Base-by-base conservation (phyloP, 2,797 vertebrate genomes). In the Hydrolagus colliei region DNA sequence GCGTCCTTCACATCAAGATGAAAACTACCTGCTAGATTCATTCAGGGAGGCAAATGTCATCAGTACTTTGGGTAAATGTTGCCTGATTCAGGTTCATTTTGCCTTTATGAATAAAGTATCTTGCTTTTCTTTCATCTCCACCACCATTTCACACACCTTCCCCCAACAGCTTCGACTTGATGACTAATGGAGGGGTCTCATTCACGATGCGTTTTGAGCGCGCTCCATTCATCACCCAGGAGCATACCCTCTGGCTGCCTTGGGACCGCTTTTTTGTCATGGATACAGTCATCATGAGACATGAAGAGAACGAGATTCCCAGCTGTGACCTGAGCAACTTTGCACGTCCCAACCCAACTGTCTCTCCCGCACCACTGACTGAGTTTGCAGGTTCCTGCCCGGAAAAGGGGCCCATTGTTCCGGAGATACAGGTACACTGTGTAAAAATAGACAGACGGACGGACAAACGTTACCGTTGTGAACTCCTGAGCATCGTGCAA, bases 221-320 rank as follows among this genome's bases (percentile, higher is more conserved):
- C 0, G 96, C 97, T 10, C 98, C 98, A 13, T 99, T 99, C 94
- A 98, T 98, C 92, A 96, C 97, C 13, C 98, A 99, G 90, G 98
- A 99, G 87, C 97, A 98, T 90, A 98, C 97, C 0, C 93, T 99
- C 73, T 99, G 97, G 98, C 90, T 99, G 90, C 97, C 98, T 0
- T 99, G 98, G 98, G 97, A 97, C 87, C 97, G 97, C 86, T 99
- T 99, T 92, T 98, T 98, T 0, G 98, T 99, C 90, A 98, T 99
- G 98, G 98, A 99, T 88, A 98, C 97, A 89, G 95, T 99, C 32
- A 88, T 97, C 87, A 99, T 99, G 98, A 93, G 98, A 62, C 98
- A 98, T 0, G 98, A 99, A 90, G 98, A 98, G 90, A 99, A 99
- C 0, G 97, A 99, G 90, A 99, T 99, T 87, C 96, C 98, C 8